Evolutionary conservation across 2,888 invertebrate genomes (phyloP).

Genomic region (Pollenia amentaria): DNA sequence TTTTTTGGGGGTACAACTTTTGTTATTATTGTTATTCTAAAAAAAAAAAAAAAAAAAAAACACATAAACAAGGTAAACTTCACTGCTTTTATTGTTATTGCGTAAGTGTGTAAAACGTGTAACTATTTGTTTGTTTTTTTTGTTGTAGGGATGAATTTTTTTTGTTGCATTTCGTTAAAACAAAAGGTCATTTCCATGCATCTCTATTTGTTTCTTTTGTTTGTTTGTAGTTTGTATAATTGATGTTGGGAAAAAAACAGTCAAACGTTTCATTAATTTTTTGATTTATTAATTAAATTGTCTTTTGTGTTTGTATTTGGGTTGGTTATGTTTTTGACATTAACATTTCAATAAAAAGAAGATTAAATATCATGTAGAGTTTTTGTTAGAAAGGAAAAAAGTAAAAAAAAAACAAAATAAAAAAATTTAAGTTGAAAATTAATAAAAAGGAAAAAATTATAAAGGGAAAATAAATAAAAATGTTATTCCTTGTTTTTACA

Average conservation of each 20-base stretch:
- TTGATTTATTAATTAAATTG: slow-evolving; percentile 64
- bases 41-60: too few relatives aligned
- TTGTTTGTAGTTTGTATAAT: not conserved
- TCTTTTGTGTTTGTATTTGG: not conserved
- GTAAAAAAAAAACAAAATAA: not conserved
- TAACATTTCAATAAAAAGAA: slow-evolving; percentile 1
- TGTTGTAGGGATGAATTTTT: slow-evolving; percentile 22
- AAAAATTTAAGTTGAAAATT: not conserved
- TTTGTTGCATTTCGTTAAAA: not conserved
- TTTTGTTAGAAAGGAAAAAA: not conserved
- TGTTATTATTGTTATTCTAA: slow-evolving; percentile 23
- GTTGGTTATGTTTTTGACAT: slow-evolving; percentile 18
- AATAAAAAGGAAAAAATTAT: not conserved
- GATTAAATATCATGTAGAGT: not conserved
- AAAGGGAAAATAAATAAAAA: not conserved
- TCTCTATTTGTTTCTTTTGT: not conserved
- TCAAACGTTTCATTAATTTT: slow-evolving; percentile 65
- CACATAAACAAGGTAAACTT: not conserved
- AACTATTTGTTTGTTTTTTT: not conserved
- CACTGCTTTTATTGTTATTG: slow-evolving; percentile 47
- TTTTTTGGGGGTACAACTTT: not conserved
- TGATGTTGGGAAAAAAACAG: slow-evolving; percentile 35
- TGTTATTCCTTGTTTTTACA: too few relatives aligned
- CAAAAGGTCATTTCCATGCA: slow-evolving; percentile 40
- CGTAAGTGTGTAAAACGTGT: slow-evolving; percentile 5